Base-by-base conservation (phyloP, 2,888 invertebrate genomes). In the Sinelater perroti region DNA sequence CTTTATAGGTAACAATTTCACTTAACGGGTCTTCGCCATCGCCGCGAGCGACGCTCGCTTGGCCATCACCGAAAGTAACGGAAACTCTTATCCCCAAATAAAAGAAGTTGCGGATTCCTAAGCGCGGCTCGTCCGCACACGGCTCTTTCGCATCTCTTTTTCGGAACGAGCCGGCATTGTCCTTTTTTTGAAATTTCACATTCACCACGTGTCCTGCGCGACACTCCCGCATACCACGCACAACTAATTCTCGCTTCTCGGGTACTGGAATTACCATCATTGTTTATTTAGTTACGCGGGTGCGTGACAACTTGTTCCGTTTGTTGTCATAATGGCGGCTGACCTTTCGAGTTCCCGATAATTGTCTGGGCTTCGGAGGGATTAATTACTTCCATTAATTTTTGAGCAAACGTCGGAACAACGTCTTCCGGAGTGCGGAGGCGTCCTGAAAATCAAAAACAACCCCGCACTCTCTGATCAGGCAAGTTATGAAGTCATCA, bases 261-360 rank as follows among this genome's bases (percentile, higher is more conserved):
- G 3, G 33, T 3, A 3, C 5, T 30, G 30, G n/a, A n/a, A n/a
- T n/a, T n/a, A 30, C 30, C 10, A 16, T 33, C 3, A 11, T 33
- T 38, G 21, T 20, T 18, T n/a, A n/a, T n/a, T n/a, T n/a, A n/a
- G n/a, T n/a, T n/a, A n/a, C n/a, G 11, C 10, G 10, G 21, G 20
- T 6, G 5, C 10, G 36, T 2, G 18, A n/a, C 21, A 10, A 21
- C 4, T 2, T 13, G 20, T 21, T 38, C 20, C 38, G 21, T 38
- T 38, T 20, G 20, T 16, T 33, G 33, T 20, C 20, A 21, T 8
- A 38, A 38, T 38, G 11, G 21, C 20, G 20, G 42, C 20, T 30
- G 51, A 51, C 51, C 51, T 51, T 51, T 51, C 16, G 33, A 42
- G 42, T 51, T 51, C 42, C 51, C 51, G 40, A 40, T 40, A 35